phyloP scores from a whole-genome alignment of 2,113 vertebrate species.

The Plectropomus leopardus region DNA sequence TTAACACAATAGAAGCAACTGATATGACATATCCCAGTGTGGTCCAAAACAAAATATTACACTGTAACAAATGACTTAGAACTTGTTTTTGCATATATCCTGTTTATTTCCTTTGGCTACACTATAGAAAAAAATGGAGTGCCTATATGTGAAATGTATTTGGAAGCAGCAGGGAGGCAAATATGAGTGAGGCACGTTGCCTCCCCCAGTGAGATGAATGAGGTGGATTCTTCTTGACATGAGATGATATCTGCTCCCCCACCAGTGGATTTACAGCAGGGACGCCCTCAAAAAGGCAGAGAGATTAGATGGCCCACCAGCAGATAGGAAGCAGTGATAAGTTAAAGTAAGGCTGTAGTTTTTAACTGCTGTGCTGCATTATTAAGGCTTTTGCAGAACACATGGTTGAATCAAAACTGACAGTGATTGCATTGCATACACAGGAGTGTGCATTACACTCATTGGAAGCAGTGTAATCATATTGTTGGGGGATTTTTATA shows the following conservation, averaged over 20 bases:
- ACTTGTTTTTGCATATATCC: neutral
- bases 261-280: slow-evolving; percentile 62
- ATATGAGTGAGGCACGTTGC: slow-evolving; percentile 52
- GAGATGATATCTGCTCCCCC: slow-evolving; percentile 63
- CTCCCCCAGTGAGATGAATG: slow-evolving; percentile 61
- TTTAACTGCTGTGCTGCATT: slow-evolving; percentile 29
- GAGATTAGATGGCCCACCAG: slow-evolving; percentile 52
- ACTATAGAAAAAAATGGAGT: slow-evolving; percentile 39
- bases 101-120: slow-evolving; percentile 17
- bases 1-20: slow-evolving; percentile 18
- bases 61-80: neutral
- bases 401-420: slow-evolving; percentile 23
- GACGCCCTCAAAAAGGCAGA: slow-evolving; percentile 39
- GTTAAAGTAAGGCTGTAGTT: slow-evolving; percentile 31
- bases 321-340: slow-evolving; percentile 53
- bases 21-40: neutral
- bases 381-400: slow-evolving; percentile 4
- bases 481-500: neutral
- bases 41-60: slow-evolving; percentile 10
- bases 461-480: neutral
- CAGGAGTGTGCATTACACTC: neutral
- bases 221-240: slow-evolving; percentile 64
- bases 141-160: slow-evolving; percentile 28
- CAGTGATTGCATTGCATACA: neutral
- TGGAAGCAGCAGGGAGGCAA: slow-evolving; percentile 30